Base-by-base conservation (phyloP, 2,888 invertebrate species). In the Rhagonycha lutea region DNA sequence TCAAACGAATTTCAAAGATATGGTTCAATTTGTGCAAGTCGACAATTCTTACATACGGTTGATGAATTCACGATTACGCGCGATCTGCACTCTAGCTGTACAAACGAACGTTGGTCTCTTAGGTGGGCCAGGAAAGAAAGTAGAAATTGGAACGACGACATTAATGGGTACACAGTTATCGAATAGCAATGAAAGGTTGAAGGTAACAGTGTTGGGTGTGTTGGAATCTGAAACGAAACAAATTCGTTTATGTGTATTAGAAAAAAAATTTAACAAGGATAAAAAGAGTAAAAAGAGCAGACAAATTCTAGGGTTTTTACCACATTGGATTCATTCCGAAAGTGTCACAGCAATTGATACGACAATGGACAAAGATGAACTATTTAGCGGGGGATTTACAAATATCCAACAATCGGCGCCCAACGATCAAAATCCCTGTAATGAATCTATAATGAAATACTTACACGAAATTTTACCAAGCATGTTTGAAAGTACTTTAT, bases 401-500 rank as follows among this genome's bases (percentile, higher is more conserved):
- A 91, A 92, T 73, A 93, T 96, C 0, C 90, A 92, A 4, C 95
- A 96, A 80, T 88, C 87, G 1, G 87, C 89, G 1, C 86, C 89
- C n/a, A 86, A 85, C 14, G 88, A 92, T 83, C 83, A 89, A 83
- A 47, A 86, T 83, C 77, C 88, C 84, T 83, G 86, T 78, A 84
- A 88, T 83, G 61, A 85, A 67, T 83, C 84, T 72, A 94, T 96
- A 10, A 96, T 96, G 96, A 95, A 96, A 83, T 97, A 96, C 85
- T 87, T 97, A 79, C 89, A 96, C 28, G 91, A 94, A 79, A 94
- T 96, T 14, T 95, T 96, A 3, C 96, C 96, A 0, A 91, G 96
- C 83, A 96, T 96, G 96, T 96, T 96, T 88, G 94, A 96, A 89
- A 96, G 95, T 81, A 96, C 96, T 0, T 87, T 96, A 7, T 95